Evolutionary conservation across 2,113 vertebrate genomes (phyloP).

Genomic region (Mus musculus): DNA sequence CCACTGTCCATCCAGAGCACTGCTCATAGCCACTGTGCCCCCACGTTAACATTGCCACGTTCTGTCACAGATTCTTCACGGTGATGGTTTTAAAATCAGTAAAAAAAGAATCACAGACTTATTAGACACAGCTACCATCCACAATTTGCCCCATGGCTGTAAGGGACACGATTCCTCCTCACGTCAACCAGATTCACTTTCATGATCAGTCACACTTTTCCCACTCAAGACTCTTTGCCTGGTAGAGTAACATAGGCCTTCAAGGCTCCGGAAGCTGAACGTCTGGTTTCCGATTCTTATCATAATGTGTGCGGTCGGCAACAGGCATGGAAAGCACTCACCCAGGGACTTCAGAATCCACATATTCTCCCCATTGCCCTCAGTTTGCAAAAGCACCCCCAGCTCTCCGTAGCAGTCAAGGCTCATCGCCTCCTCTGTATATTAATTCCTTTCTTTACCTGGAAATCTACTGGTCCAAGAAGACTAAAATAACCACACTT

Average conservation of each 20-base stretch:
- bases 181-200: background rate
- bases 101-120: background rate
- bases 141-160: background rate
- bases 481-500: background rate
- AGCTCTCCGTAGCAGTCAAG: background rate
- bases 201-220: background rate
- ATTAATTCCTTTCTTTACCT: background rate
- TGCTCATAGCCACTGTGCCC: background rate
- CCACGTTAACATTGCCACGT: background rate
- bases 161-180: background rate
- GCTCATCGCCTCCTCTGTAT: background rate
- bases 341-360: background rate
- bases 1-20: no score
- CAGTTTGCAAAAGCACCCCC: background rate
- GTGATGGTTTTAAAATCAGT: background rate
- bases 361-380: background rate
- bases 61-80: background rate
- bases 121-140: background rate
- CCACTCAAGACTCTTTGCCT: background rate
- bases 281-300: background rate
- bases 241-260: background rate
- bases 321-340: background rate
- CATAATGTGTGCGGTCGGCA: no score
- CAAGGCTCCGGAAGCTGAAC: background rate
- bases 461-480: background rate